Base-by-base conservation (phyloP, 2,888 invertebrate species). In the Agriotes lineatus region DNA sequence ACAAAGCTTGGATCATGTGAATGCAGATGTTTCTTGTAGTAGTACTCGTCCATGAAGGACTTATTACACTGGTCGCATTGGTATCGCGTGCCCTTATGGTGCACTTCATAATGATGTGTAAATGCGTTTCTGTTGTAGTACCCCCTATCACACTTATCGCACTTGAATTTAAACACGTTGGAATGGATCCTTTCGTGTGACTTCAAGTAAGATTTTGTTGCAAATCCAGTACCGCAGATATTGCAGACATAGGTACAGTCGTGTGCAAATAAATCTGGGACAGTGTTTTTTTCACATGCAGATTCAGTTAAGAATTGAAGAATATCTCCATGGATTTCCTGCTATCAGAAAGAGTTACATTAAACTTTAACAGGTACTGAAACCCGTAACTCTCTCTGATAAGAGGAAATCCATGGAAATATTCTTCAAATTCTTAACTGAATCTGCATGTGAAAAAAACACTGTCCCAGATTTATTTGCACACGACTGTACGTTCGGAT, bases 51-150 rank as follows among this genome's bases (percentile, higher is more conserved):
- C 42, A 85, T 82, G 82, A 85, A 87, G 66, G 83, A 78, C 77
- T 83, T 84, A 80, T 85, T 85, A 77, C 87, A 87, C 60, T 84
- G 81, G 33, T 84, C 81, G 78, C 87, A 87, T 73, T 85, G 83
- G 79, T 82, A 85, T 7, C 86, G 86, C 7, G 84, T 85, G 69
- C 85, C 84, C 78, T 80, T 79, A 82, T 82, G 84, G 80, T 86
- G 86, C 1, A 83, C 81, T 78, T 74, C 72, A 85, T 86, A 85
- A 81, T 87, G 86, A 50, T 74, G 44, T 6, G 20, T 10, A 35
- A 45, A 67, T 1, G 42, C 35, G 20, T 22, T 61, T 20, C 48
- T 45, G 12, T 52, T 44, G 2, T 52, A 54, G 19, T 70, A 72
- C 33, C 69, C 54, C 18, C 66, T 59, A 7, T 56, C 64, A 35